Evolutionary conservation across 2,797 vertebrate genomes (phyloP), one percentile per base, ranked within the genome.

Genomic region (Syndactyla subalaris): DNA sequence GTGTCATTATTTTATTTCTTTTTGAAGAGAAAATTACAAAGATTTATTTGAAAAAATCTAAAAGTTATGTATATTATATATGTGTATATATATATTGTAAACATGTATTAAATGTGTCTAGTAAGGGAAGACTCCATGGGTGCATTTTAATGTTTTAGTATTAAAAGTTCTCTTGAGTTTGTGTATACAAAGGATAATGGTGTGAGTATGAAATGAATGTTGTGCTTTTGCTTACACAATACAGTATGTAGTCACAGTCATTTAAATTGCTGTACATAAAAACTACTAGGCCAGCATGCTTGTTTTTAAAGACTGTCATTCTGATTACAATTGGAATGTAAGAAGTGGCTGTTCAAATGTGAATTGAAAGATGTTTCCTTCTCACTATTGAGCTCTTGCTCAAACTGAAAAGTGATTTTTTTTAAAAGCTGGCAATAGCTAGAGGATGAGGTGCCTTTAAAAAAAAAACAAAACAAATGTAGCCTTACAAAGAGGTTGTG

Each of bases 21-120:
- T 98, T 96, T 94, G 95, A 92, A 96, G 88, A 97, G 89, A 88
- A 97, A 97, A 97, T 97, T 92, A 89, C 96, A 97, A 97, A 97
- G 90, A 96, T 98, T 98, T 98, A 98, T 98, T 98, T 98, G 97
- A 97, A 97, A 97, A 97, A 97, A 90, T 97, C 97, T 98, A 97
- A 92, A 98, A 98, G 77, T 96, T 98, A 97, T 98, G 98, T 98
- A 98, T 98, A 98, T 98, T 98, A 98, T 98, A 98, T 98, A 97
- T 97, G 97, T 98, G 97, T 98, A 94, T 95, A 97, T 95, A 97
- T 97, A 97, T 96, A 97, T 95, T 97, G 97, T 97, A 96, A 97
- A 97, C 97, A 97, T 97, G 97, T 98, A 98, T 96, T 97, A 98
- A 98, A 98, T 97, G 85, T 97, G 94, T 97, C 91, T 96, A 85